These are phyloP conservation scores for Onychorhynchus coronatus DNA, from an alignment of 2,113 vertebrate species.

Conservation along the genomic window DNA sequence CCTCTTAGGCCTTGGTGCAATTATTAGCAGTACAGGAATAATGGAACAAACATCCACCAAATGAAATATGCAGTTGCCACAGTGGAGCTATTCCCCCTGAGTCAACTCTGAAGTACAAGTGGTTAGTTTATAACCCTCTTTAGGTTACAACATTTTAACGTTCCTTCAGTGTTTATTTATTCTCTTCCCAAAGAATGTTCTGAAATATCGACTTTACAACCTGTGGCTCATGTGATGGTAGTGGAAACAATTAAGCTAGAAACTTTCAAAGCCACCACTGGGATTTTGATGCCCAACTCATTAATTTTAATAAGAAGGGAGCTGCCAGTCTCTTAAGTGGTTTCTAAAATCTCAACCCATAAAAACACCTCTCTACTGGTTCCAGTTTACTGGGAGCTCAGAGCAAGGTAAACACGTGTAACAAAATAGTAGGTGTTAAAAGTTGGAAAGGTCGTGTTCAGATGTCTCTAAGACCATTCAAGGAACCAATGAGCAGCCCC, in stretches of 20 bases:
- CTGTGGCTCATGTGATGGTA: conserved; percentile 55
- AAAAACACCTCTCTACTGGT: conserved; percentile 49
- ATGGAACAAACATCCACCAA: background rate
- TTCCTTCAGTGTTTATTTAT: conserved; percentile 63
- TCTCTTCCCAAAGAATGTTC: conserved; percentile 62
- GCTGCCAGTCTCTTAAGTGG: conserved; percentile 56
- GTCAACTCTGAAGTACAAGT: background rate
- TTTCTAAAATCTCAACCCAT: conserved; percentile 54
- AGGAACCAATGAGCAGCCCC: background rate
- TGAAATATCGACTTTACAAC: conserved; percentile 62
- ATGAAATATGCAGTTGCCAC: background rate
- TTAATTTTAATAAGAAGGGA: conserved; percentile 63
- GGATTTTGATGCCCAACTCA: conserved; percentile 61
- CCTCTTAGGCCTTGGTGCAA: background rate
- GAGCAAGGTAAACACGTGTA: conserved; percentile 30
- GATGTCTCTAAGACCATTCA: background rate
- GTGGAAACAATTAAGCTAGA: conserved; percentile 62
- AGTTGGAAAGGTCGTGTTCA: conserved; percentile 10
- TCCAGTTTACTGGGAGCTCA: conserved; percentile 40
- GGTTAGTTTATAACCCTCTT: conserved; percentile 62
- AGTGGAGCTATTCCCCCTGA: background rate
- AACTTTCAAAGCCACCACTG: conserved; percentile 51
- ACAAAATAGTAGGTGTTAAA: conserved; percentile 50
- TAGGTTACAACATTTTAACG: conserved; percentile 48
- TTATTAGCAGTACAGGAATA: background rate